Evolutionary conservation across 2,888 invertebrate species (phyloP), one percentile per base, ranked within the genome.

Genomic region (Diaphora mendica): DNA sequence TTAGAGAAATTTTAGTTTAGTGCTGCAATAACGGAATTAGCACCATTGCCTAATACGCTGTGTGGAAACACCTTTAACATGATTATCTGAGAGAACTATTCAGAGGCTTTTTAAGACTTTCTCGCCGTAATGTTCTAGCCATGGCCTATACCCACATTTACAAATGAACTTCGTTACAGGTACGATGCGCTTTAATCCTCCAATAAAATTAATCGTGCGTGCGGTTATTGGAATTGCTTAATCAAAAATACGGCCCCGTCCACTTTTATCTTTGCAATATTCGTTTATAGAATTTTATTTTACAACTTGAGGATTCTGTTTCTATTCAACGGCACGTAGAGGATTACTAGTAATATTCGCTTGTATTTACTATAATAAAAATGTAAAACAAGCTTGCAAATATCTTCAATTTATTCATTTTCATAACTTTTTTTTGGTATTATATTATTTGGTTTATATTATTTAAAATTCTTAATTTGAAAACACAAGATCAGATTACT

Each of bases 121-220:
- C 86, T 39, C 85, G 82, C 85, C 79, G 86, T 87, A 85, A 77
- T 84, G 73, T 78, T 75, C 82, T 77, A 79, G 9, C 51, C 39
- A 23, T 30, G 8, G 62, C 23, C 48, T 23, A 73, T 23, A 39
- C 78, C 67, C 68, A 79, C 87, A 82, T 87, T 85, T 83, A 86
- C 86, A 89, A 90, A 91, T 89, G 90, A 88, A 89, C 86, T 88
- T 86, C 81, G 87, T 88, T 87, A 87, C 89, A 89, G 88, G 89
- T 88, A 84, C 87, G 87, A 84, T 79, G 80, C 82, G 84, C 81
- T 88, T 92, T 95, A 95, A 94, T 94, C 94, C 93, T 78, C 80
- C 92, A 88, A 93, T 94, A 92, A 93, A 92, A 86, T 91, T 92
- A 91, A 91, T 91, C 90, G 92, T 90, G 91, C 93, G 92, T 91